Base-by-base conservation (phyloP, 2,113 vertebrate genomes). In the Melanostigma gelatinosum region DNA sequence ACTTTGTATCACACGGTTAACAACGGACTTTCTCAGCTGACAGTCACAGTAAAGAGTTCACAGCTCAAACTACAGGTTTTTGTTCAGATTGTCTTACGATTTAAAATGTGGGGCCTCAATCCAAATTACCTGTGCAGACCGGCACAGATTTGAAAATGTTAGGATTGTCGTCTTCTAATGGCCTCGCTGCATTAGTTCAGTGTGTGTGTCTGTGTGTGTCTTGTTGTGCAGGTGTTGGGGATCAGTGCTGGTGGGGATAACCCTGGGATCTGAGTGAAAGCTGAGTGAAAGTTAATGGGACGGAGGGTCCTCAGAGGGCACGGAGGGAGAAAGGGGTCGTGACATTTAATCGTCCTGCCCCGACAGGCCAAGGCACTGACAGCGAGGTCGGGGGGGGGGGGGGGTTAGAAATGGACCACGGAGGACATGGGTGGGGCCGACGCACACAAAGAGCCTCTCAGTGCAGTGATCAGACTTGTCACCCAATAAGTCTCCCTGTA, bases 271-370 rank as follows among this genome's bases (percentile, higher is more conserved):
- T 82, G 18, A 77, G 75, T 89, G 89, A 92, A 90, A 89, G 86
- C 88, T 82, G 86, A 92, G 90, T 93, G 92, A 93, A 90, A 91
- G 89, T 90, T 92, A 92, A 92, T 90, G 87, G 90, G 80, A 65
- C 77, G 54, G 76, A 83, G 72, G 87, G 88, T 90, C 88, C 75
- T 87, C 58, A 75, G 84, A 81, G 88, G 86, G 90, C 83, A 85
- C 24, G 12, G 54, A 68, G 82, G 84, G 44, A 70, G 16, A 78
- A 88, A 83, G 82, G 83, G 93, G 94, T 93, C 91, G 50, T 74
- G 91, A 88, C 91, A 91, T 92, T 89, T 93, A 89, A 93, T 94
- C 64, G 63, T 80, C 85, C 71, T 88, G 87, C 84, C 77, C 83
- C 44, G 57, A 82, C 76, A 87, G 87, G 89, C 88, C 75, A 62